Percentiles rank a stretch among this genome's conserved stretches.
phyloP scores from a whole-genome alignment of 1,140 invertebrate species.

The Neodiprion fabricii region DNA sequence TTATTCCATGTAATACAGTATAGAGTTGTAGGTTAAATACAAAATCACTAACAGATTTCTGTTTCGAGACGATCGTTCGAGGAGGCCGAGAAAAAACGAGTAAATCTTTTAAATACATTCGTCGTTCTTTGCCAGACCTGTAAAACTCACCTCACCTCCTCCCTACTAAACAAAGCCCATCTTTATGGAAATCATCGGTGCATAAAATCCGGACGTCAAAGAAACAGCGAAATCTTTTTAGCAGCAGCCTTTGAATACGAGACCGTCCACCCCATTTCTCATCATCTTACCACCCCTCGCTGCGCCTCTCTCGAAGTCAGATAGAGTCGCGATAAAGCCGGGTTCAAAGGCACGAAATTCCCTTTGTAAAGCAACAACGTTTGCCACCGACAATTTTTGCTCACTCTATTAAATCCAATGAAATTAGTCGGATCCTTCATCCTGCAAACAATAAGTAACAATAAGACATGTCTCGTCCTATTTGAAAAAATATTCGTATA shows the following conservation, averaged over 20 bases:
- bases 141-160: neutral
- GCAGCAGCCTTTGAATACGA: neutral
- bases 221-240: slow-evolving; percentile 2
- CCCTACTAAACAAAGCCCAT: neutral
- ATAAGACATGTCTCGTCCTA: too few species aligned
- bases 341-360: neutral
- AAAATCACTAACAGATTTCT: too few species aligned
- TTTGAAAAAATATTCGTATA: too few species aligned
- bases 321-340: neutral
- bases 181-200: neutral
- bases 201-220: slow-evolving; percentile 4
- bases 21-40: too few species aligned
- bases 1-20: too few species aligned
- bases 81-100: too few species aligned
- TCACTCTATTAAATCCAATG: too few species aligned
- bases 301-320: neutral
- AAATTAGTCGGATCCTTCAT: too few species aligned
- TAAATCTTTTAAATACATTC: neutral
- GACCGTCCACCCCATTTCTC: neutral
- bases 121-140: neutral
- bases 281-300: neutral
- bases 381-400: neutral
- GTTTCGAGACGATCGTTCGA: too few species aligned
- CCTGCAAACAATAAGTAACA: too few species aligned
- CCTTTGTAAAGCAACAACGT: neutral